phyloP scores from a whole-genome alignment of 2,888 invertebrate genomes.

The Camptogramma bilineatum region DNA sequence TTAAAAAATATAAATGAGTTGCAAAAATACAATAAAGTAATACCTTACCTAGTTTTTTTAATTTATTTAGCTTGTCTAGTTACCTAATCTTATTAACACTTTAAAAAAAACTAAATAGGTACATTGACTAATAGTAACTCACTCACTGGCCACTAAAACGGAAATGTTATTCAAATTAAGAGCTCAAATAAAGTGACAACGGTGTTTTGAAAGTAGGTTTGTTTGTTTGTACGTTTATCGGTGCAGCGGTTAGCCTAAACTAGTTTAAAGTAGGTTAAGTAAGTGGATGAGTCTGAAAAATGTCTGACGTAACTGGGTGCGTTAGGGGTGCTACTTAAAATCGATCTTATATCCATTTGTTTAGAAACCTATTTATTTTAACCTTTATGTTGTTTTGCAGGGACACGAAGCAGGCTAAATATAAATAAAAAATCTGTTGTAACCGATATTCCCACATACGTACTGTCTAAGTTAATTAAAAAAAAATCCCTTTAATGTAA shows the following conservation, averaged over 20 bases:
- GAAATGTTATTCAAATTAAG: conserved; percentile 28
- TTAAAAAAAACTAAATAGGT: not conserved
- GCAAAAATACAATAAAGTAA: too few relatives aligned
- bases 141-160: conserved; percentile 4
- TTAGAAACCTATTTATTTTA: too few relatives aligned
- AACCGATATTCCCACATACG: too few relatives aligned
- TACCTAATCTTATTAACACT: not conserved
- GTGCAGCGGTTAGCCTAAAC: conserved; percentile 16
- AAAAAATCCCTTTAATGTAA: too few relatives aligned
- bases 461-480: too few relatives aligned
- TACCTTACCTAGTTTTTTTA: not conserved
- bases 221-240: conserved; percentile 34
- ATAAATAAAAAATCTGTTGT: too few relatives aligned
- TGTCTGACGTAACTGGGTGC: conserved; percentile 18
- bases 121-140: conserved; percentile 9
- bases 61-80: not conserved
- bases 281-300: conserved; percentile 9
- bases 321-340: conserved; percentile 24
- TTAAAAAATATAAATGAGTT: too few relatives aligned
- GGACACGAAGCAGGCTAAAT: too few relatives aligned
- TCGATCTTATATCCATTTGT: not conserved
- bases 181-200: conserved; percentile 16
- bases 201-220: conserved; percentile 25
- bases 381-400: too few relatives aligned
- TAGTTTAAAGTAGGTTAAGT: conserved; percentile 34